These are phyloP conservation scores for Notiomystis cincta DNA, from an alignment of 2,113 vertebrate species.

Conservation along the genomic window DNA sequence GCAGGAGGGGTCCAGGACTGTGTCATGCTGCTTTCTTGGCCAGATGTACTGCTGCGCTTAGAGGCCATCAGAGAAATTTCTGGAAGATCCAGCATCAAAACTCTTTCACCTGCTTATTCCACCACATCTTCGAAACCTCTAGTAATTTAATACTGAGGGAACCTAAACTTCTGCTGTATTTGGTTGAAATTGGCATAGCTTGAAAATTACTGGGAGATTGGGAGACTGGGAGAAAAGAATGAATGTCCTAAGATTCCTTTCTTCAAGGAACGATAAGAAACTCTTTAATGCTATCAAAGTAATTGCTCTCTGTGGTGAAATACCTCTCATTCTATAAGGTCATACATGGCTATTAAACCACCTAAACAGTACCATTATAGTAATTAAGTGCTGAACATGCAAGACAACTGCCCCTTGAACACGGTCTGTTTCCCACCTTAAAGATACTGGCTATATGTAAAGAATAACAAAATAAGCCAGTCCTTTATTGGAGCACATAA, in stretches of 20 bases:
- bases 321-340: neutral
- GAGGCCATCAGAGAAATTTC: neutral
- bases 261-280: neutral
- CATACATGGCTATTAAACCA: neutral
- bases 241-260: neutral
- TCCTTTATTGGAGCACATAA: neutral
- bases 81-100: neutral
- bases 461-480: neutral
- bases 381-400: neutral
- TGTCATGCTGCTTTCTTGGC: fast-evolving
- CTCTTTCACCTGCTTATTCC: neutral
- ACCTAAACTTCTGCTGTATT: neutral
- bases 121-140: neutral
- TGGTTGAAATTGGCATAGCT: neutral
- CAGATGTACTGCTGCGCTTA: fast-evolving
- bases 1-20: neutral
- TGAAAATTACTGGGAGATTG: neutral
- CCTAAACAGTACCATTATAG: neutral
- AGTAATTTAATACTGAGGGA: neutral
- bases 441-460: neutral
- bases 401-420: neutral
- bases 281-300: neutral
- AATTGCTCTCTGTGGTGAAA: neutral
- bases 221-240: neutral
- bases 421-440: neutral